Base-by-base conservation (phyloP, 2,888 invertebrate species). In the Galeopsomyia nigrocyanea region DNA sequence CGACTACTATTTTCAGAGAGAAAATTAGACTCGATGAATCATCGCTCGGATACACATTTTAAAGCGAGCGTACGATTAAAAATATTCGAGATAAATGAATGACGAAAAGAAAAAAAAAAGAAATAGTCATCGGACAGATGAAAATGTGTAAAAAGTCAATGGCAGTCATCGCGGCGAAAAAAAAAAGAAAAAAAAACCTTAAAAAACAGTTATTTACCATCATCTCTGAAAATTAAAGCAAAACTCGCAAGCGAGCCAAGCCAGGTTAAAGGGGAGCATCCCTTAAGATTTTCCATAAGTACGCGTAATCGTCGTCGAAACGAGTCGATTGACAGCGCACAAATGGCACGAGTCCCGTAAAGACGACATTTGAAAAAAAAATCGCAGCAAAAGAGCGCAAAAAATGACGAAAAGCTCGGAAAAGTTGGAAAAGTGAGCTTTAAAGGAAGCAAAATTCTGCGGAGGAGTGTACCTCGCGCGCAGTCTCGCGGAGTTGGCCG, bases 401-500 rank as follows among this genome's bases (percentile, higher is more conserved):
- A 53, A 68, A 60, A 3, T 47, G 13, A 39, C 17, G 49, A 68
- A 68, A 60, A 13, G 2, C 6, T 1, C 3, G 26, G 22, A 53
- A 68, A 68, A 21, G 22, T 31, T 22, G 39, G 19, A 62, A 71
- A 71, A 62, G 17, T 26, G 63, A 65, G n/a, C 74, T 71, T 72
- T 68, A 75, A 71, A 60, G 31, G 6, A 13, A 17, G 26, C 14
- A 47, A 72, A 75, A 53, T 75, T 49, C 66, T 69, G 39, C 19
- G 17, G 14, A 2, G 19, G 56, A 75, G 39, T 75, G 72, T 75
- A 75, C 69, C 19, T 2, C 49, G 60, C 26, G n/a, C 61, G 57
- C 53, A 68, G 71, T 56, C 64, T 55, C 58, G 47, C 13, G 78
- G 77, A 80, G 82, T 84, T 83, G 81, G 83, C 26, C 77, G 80